Evolutionary conservation across 2,888 invertebrate species (phyloP).

Genomic region (Mylabris sibirica): DNA sequence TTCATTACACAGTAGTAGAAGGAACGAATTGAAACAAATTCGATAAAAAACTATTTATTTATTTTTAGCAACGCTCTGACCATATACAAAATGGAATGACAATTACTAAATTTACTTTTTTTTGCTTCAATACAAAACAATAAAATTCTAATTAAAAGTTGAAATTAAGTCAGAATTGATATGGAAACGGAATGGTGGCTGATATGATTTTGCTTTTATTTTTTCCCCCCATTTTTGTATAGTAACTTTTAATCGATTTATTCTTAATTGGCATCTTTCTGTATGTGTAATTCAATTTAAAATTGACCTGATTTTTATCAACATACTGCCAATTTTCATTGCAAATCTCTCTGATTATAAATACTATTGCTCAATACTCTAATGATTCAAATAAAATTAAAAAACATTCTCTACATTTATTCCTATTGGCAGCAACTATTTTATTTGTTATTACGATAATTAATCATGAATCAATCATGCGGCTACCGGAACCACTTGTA

Average conservation of each 20-base stretch:
- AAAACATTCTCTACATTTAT: neutral
- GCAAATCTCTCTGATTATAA: neutral
- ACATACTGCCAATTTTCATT: neutral
- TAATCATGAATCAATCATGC: conserved; percentile 24
- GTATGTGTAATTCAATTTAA: neutral
- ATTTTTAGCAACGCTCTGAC: conserved; percentile 32
- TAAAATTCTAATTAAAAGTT: conserved; percentile 1
- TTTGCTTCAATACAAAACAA: conserved; percentile 12
- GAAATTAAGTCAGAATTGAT: conserved; percentile 4
- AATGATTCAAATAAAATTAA: neutral
- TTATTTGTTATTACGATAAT: neutral
- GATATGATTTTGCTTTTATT: neutral
- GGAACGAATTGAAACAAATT: neutral
- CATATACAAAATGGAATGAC: conserved; percentile 37
- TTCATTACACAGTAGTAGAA: neutral
- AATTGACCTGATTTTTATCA: neutral
- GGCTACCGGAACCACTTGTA: conserved; percentile 45
- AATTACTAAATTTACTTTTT: conserved; percentile 19
- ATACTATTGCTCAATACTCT: neutral
- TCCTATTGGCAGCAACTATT: conserved; percentile 10
- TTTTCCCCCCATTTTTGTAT: neutral
- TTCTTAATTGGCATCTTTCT: neutral
- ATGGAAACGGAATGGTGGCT: conserved; percentile 7
- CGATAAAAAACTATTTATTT: conserved; percentile 32
- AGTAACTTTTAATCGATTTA: neutral